Conservation (phyloP, 1,140 invertebrate species). For the Ips nitidus region DNA sequence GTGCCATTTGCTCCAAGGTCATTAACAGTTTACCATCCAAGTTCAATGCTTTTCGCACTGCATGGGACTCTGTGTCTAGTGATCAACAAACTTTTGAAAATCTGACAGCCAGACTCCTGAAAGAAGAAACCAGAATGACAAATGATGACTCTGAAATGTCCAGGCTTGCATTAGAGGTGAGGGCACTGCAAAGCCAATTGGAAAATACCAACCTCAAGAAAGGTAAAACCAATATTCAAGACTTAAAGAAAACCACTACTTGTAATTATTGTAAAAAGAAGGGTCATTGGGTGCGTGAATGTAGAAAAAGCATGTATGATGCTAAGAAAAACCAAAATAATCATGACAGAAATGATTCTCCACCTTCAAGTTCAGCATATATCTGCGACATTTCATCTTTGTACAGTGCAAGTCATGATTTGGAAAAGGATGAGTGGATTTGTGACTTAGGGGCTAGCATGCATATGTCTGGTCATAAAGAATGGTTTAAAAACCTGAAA, state of each 20-base stretch:
- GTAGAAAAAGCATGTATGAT: constrained; percentile 17
- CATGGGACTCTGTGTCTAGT: constrained; percentile 39
- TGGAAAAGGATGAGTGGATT: constrained; percentile 16
- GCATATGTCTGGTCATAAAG: constrained; percentile 9
- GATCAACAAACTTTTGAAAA: constrained; percentile 39
- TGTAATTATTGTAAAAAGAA: constrained; percentile 27
- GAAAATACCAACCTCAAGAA: neutral
- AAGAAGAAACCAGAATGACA: constrained; percentile 38
- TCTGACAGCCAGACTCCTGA: constrained; percentile 38
- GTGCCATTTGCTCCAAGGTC: constrained; percentile 40
- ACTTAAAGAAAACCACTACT: constrained; percentile 20
- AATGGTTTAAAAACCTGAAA: constrained; percentile 11
- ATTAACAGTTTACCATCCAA: constrained; percentile 49
- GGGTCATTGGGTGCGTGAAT: constrained; percentile 20
- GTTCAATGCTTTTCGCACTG: constrained; percentile 45
- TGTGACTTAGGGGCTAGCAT: constrained; percentile 27
- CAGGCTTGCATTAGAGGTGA: constrained; percentile 11
- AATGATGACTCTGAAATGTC: neutral
- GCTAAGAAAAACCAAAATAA: constrained; percentile 10
- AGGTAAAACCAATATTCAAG: neutral
- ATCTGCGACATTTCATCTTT: constrained; percentile 25
- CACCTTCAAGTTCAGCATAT: constrained; percentile 2
- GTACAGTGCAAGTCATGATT: constrained; percentile 1
- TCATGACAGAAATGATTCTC: neutral
- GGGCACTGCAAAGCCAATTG: constrained; percentile 22